Conservation (phyloP, 2,888 invertebrate genomes). For the Dusona sp. region DNA sequence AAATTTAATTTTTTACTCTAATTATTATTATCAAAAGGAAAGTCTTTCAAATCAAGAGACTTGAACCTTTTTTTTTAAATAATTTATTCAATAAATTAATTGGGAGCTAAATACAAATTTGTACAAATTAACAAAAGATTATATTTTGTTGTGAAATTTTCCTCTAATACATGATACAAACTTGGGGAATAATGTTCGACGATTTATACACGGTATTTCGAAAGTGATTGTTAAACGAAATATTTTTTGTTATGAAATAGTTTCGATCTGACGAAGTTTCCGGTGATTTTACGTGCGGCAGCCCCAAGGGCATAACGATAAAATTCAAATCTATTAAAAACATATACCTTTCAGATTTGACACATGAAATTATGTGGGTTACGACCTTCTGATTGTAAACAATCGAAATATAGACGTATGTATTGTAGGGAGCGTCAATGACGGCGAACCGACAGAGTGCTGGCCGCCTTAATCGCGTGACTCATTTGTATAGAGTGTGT, state of each 20-base stretch:
- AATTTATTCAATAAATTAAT: not conserved
- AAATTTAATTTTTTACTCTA: not conserved
- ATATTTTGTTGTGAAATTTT: not conserved
- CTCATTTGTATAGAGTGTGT: constrained; percentile 42
- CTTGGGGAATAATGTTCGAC: not conserved
- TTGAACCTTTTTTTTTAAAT: not conserved
- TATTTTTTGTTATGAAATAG: not conserved
- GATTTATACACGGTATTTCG: not conserved
- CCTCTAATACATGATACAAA: not conserved
- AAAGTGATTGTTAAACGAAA: not conserved
- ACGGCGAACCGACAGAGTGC: constrained; percentile 24
- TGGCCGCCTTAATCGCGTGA: constrained; percentile 48
- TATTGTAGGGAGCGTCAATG: constrained; percentile 27
- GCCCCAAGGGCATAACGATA: not conserved
- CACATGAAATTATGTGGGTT: constrained; percentile 14
- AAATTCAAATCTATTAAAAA: not conserved
- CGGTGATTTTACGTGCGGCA: not conserved
- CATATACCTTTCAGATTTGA: not conserved
- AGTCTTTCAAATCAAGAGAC: not conserved
- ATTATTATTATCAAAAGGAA: not conserved
- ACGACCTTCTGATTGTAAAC: not conserved
- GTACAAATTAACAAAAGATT: not conserved
- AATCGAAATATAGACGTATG: constrained; percentile 16
- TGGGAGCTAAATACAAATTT: not conserved
- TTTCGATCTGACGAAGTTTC: not conserved